Percentiles rank a stretch among this genome's conserved stretches.
Conservation (phyloP, 2,113 vertebrate species). For the Willisornis vidua region DNA sequence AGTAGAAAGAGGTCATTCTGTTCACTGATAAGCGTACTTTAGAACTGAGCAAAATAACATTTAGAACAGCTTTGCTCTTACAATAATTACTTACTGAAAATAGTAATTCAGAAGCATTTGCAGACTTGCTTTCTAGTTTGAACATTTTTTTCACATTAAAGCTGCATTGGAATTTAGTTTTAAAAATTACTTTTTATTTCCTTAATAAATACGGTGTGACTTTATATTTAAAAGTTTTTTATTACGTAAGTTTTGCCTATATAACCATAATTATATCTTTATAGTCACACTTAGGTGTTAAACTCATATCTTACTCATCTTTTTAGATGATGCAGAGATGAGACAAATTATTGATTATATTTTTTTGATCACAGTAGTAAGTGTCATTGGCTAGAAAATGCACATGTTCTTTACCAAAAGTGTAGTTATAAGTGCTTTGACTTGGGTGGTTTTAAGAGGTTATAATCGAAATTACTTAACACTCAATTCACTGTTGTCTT, state of each 20-base stretch:
- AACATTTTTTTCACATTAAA: neutral
- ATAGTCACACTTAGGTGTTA: neutral
- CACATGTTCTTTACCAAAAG: neutral
- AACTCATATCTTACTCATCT: neutral
- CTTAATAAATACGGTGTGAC: neutral
- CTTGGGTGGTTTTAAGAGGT: neutral
- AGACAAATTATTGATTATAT: neutral
- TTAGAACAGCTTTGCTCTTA: neutral
- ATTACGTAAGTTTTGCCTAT: neutral
- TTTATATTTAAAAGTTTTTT: neutral
- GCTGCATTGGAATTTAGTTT: neutral
- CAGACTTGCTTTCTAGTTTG: neutral
- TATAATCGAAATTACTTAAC: neutral
- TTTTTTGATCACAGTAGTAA: neutral
- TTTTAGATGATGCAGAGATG: neutral
- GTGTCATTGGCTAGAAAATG: neutral
- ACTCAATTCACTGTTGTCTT: neutral
- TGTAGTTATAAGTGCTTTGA: neutral
- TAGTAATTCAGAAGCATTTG: neutral
- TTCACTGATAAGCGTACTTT: neutral
- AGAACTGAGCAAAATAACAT: neutral
- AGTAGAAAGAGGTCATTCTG: neutral
- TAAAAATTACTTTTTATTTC: neutral
- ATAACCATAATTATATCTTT: neutral
- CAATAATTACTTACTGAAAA: neutral